phyloP scores from a whole-genome alignment of 2,888 invertebrate species.

The Serripes groenlandicus region DNA sequence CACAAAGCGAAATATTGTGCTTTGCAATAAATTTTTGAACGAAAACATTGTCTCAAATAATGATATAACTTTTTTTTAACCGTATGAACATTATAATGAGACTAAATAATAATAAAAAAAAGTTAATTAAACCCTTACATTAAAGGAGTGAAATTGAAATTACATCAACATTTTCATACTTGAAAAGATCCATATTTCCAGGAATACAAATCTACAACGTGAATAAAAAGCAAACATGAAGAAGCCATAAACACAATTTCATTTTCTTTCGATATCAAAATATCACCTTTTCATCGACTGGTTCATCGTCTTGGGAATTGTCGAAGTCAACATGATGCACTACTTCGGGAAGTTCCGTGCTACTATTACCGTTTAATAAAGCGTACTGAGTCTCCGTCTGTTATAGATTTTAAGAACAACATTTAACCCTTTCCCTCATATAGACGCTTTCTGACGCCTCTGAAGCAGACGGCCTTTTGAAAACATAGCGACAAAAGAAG shows the following conservation, averaged over 20 bases:
- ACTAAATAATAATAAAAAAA: too few species aligned
- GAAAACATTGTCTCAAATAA: too few species aligned
- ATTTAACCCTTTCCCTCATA: neutral
- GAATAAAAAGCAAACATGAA: constrained; percentile 12
- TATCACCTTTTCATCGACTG: constrained; percentile 72
- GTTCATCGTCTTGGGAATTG: constrained; percentile 56
- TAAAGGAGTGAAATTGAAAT: too few species aligned
- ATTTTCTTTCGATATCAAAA: neutral
- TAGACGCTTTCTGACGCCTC: neutral
- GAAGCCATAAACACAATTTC: neutral
- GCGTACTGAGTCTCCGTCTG: constrained; percentile 39
- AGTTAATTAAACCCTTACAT: too few species aligned
- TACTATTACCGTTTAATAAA: constrained; percentile 59
- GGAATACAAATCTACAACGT: neutral
- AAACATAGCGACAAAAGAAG: constrained; percentile 5
- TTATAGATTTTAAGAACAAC: neutral
- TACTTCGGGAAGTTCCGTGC: constrained; percentile 70
- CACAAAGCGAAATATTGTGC: too few species aligned
- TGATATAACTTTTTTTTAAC: too few species aligned
- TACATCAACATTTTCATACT: neutral
- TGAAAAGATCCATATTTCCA: neutral
- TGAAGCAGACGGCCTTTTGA: neutral
- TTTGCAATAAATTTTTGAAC: too few species aligned
- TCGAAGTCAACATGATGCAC: constrained; percentile 73
- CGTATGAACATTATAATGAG: too few species aligned